Evolutionary conservation across 2,888 invertebrate genomes (phyloP).

Genomic region (Stenodema calcarata): DNA sequence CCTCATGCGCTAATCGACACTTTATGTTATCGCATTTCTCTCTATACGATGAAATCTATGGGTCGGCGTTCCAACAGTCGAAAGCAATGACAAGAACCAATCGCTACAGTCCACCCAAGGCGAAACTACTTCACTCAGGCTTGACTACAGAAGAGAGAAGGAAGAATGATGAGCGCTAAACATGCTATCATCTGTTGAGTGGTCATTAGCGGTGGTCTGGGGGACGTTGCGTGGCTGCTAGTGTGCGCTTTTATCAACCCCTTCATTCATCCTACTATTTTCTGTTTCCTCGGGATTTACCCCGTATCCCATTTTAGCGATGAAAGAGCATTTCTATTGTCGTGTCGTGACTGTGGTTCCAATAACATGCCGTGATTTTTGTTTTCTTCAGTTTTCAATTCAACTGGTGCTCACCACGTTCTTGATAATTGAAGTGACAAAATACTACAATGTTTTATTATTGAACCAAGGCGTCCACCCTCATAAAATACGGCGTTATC

Average conservation of each 20-base stretch:
- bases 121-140: neutral
- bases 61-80: neutral
- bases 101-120: neutral
- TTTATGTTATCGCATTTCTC: too few relatives aligned
- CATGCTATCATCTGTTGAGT: slow-evolving; percentile 38
- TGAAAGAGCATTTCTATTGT: neutral
- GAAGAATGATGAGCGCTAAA: slow-evolving; percentile 10
- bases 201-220: slow-evolving; percentile 10
- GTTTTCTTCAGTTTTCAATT: too few relatives aligned
- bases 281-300: slow-evolving; percentile 11
- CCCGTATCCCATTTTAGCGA: neutral
- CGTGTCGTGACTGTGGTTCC: too few relatives aligned
- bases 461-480: too few relatives aligned
- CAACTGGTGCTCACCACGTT: too few relatives aligned
- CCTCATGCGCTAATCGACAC: too few relatives aligned
- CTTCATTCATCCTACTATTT: neutral
- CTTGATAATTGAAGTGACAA: too few relatives aligned
- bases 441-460: too few relatives aligned
- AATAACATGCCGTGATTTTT: too few relatives aligned
- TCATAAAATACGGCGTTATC: too few relatives aligned
- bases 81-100: neutral
- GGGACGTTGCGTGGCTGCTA: neutral
- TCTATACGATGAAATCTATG: too few relatives aligned
- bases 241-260: neutral
- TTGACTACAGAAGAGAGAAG: neutral